Evolutionary conservation across 2,888 invertebrate genomes (phyloP).

Genomic region (Orthonychiurus folsomi): DNA sequence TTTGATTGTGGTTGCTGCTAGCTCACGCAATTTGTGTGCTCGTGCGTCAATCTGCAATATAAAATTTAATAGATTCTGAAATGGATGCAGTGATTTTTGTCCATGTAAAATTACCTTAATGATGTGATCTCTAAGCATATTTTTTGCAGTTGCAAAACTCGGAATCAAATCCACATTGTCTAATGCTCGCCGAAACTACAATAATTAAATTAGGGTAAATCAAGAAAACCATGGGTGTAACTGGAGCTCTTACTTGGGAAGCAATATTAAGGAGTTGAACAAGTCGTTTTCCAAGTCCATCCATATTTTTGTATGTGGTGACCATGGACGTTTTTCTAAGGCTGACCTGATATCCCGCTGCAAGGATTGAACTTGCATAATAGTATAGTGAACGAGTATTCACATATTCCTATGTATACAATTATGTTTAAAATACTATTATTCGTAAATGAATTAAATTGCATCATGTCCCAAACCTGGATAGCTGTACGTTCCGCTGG

Average conservation of each 20-base stretch:
- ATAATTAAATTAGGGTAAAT: neutral
- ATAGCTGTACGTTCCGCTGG: slow-evolving; percentile 19
- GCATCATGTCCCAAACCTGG: neutral
- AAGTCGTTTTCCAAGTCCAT: slow-evolving; percentile 26
- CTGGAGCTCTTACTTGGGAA: slow-evolving; percentile 22
- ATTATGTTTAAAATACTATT: neutral
- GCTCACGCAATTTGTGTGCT: neutral
- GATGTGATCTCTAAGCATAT: slow-evolving; percentile 21
- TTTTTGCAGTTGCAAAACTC: slow-evolving; percentile 20
- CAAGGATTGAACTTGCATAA: slow-evolving; percentile 24
- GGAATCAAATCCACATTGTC: slow-evolving; percentile 18
- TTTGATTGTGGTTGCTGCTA: slow-evolving; percentile 16
- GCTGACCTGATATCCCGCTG: slow-evolving; percentile 18
- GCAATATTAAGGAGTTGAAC: slow-evolving; percentile 23
- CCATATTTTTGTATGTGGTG: slow-evolving; percentile 30
- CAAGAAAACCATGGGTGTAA: neutral
- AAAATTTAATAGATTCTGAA: neutral
- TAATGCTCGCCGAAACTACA: slow-evolving; percentile 16
- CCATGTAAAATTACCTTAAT: slow-evolving; percentile 20
- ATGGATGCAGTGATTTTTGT: neutral
- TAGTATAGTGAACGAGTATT: slow-evolving; percentile 30
- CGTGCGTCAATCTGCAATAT: neutral
- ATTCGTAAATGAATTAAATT: neutral
- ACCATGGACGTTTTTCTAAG: slow-evolving; percentile 25
- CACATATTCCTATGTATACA: slow-evolving; percentile 29